A percentile compares a stretch with the other conserved stretches of the same genome.
Conservation (phyloP, 2,797 vertebrate genomes). For the Scomberomorus guttatus region DNA sequence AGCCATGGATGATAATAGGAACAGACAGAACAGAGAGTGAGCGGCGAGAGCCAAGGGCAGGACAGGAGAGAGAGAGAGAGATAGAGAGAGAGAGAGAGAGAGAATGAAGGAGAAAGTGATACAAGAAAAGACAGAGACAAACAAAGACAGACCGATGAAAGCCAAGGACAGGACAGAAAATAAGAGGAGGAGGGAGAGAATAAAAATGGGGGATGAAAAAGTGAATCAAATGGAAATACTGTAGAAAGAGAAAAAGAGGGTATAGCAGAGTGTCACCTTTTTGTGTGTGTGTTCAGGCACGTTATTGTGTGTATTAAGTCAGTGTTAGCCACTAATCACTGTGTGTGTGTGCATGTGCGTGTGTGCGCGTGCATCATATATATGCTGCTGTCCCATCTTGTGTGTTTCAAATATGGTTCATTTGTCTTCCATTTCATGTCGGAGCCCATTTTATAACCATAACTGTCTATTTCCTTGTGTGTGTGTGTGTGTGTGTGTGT, state of each 20-base stretch:
- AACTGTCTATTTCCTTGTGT: slow-evolving; percentile 13
- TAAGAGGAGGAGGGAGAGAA: background rate
- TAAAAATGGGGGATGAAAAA: slow-evolving; percentile 10
- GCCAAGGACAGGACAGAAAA: slow-evolving; percentile 53
- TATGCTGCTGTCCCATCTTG: background rate
- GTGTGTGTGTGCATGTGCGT: background rate
- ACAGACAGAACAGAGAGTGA: slow-evolving; percentile 59
- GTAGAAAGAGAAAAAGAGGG: background rate
- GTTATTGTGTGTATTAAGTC: slow-evolving; percentile 10
- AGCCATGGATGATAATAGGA: slow-evolving; percentile 53
- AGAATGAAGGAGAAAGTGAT: slow-evolving; percentile 18
- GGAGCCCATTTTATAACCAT: slow-evolving; percentile 7
- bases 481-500: slow-evolving; percentile 3
- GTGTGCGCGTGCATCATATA: background rate
- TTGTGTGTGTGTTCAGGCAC: slow-evolving; percentile 12
- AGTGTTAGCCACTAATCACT: background rate
- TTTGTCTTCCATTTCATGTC: slow-evolving; percentile 7
- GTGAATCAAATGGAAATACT: background rate
- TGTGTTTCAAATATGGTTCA: background rate
- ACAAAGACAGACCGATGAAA: slow-evolving; percentile 43
- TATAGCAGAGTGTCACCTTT: background rate
- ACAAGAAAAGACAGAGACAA: slow-evolving; percentile 34
- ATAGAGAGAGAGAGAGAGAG: slow-evolving; percentile 7
- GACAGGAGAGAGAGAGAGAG: slow-evolving; percentile 19
- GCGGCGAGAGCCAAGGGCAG: slow-evolving; percentile 58